A percentile compares a stretch with the other conserved stretches of the same genome.
Evolutionary conservation across 1,140 invertebrate species (phyloP).

Genomic region (Mactra quadrangularis): DNA sequence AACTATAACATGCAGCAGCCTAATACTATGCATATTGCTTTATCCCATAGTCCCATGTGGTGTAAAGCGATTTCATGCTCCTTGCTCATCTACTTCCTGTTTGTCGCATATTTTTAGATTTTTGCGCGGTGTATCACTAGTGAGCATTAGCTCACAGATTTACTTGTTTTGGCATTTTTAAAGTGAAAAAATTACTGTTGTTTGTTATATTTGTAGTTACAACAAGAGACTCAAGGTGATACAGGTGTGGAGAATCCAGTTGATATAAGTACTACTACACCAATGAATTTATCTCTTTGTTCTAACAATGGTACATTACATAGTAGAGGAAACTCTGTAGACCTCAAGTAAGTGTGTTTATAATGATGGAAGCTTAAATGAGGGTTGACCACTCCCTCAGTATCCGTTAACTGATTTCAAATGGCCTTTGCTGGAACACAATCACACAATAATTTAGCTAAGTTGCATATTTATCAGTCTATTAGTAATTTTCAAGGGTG

Average conservation of each 20-base stretch:
- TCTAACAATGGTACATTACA: conserved; percentile 36
- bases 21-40: too few relatives aligned
- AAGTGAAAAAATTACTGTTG: neutral
- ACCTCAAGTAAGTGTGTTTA: conserved; percentile 15
- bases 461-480: too few relatives aligned
- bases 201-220: neutral
- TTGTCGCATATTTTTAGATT: too few relatives aligned
- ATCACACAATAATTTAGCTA: neutral
- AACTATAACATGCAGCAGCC: too few relatives aligned
- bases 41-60: too few relatives aligned
- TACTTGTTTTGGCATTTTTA: neutral
- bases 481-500: neutral
- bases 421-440: neutral
- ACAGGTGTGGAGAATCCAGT: neutral
- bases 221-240: neutral
- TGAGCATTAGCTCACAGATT: neutral
- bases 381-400: neutral
- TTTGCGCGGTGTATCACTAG: neutral
- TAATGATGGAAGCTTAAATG: neutral
- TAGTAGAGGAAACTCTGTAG: conserved; percentile 50
- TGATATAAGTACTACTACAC: conserved; percentile 23
- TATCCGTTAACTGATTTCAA: neutral
- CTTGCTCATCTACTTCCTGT: too few relatives aligned
- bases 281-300: neutral
- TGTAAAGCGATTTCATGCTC: too few relatives aligned